These are phyloP conservation scores for Pogona vitticeps DNA, from an alignment of 2,113 vertebrate species.

Conservation along the genomic window DNA sequence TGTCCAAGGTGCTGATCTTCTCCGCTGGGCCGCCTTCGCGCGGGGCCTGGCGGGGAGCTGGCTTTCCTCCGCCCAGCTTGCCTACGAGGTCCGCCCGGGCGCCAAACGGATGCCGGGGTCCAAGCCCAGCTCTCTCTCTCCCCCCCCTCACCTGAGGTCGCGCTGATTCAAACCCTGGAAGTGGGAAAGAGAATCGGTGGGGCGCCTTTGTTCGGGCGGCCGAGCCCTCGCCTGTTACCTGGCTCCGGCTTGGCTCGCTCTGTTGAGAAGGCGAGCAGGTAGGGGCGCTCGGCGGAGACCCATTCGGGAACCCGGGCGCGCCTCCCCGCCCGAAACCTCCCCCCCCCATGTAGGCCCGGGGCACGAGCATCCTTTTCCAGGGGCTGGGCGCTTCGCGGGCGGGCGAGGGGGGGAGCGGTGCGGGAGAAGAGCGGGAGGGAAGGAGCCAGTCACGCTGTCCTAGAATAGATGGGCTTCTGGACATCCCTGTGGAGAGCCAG, in stretches of 20 bases:
- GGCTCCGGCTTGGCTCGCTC: conserved; percentile 8
- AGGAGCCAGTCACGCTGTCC: no score
- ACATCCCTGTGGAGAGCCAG: no score
- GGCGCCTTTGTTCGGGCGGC: background rate
- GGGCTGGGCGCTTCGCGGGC: background rate
- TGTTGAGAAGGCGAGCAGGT: conserved; percentile 45
- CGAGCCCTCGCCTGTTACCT: conserved; percentile 20
- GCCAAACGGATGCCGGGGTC: background rate
- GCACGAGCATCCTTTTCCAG: background rate
- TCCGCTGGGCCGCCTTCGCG: background rate
- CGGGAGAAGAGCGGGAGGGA: no score
- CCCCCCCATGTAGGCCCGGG: background rate
- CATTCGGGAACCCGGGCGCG: background rate
- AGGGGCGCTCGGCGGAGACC: background rate
- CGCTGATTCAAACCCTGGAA: background rate
- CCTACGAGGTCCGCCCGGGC: background rate
- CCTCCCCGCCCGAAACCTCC: background rate
- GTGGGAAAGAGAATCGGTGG: background rate
- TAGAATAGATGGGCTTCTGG: no score
- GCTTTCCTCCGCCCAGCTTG: background rate
- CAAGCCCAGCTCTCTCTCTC: background rate
- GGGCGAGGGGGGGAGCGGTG: no score
- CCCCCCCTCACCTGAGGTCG: background rate
- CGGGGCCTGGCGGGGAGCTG: background rate
- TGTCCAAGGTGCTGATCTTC: conserved; percentile 69